Conservation (phyloP, 2,113 vertebrate species). For the Smithornis capensis region DNA sequence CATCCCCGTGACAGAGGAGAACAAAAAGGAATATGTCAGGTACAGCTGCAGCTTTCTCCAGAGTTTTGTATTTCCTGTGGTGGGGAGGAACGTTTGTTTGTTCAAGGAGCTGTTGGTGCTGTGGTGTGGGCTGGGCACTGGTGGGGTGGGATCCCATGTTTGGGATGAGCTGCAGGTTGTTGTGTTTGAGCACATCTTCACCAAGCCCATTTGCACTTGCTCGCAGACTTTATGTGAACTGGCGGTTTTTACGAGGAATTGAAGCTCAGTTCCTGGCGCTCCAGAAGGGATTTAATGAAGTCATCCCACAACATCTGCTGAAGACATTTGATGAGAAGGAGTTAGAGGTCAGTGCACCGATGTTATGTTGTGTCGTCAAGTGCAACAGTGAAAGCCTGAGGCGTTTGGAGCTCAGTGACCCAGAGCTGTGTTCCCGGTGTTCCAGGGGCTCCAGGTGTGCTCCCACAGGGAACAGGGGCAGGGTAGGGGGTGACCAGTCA, state of each 20-base stretch:
- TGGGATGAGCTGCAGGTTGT: neutral
- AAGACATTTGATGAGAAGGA: slow-evolving; percentile 99
- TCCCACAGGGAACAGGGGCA: neutral
- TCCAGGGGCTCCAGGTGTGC: neutral
- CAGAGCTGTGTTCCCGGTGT: neutral
- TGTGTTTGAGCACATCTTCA: neutral
- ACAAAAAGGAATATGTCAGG: slow-evolving; percentile 98
- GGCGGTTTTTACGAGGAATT: slow-evolving; percentile 97
- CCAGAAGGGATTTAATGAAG: slow-evolving; percentile 99
- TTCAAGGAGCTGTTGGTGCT: no score
- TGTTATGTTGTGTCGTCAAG: neutral
- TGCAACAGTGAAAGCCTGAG: neutral
- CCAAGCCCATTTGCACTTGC: neutral
- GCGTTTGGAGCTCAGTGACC: neutral
- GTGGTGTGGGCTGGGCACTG: neutral
- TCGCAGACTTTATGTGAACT: slow-evolving; percentile 94
- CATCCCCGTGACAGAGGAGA: slow-evolving; percentile 93
- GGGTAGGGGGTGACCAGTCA: neutral
- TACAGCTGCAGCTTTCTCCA: neutral
- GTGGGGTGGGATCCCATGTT: neutral
- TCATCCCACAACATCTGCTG: slow-evolving; percentile 97
- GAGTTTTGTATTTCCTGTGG: rapidly evolving
- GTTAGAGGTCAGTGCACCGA: slow-evolving; percentile 84
- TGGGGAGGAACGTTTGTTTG: neutral
- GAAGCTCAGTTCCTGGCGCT: slow-evolving; percentile 98